Percentiles rank a stretch among this genome's conserved stretches.
phyloP scores from a whole-genome alignment of 2,113 vertebrate species.

The Zeus faber region DNA sequence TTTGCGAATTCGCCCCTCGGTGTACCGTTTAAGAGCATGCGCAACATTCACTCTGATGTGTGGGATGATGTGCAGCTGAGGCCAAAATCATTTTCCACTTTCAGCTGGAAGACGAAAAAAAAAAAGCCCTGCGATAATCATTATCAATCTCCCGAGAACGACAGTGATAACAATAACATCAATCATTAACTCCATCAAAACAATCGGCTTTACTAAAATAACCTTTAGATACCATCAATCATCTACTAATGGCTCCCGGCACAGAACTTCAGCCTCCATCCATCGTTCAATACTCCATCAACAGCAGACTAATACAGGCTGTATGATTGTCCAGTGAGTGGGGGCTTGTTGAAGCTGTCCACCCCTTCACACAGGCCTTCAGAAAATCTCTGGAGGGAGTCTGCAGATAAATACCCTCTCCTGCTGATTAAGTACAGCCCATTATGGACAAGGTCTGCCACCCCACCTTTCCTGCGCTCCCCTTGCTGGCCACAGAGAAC shows the following conservation, averaged over 20 bases:
- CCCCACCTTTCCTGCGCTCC: constrained; percentile 3
- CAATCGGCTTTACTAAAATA: constrained; percentile 54
- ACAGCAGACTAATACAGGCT: constrained; percentile 26
- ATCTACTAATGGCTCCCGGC: constrained; percentile 45
- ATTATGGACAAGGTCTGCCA: constrained; percentile 34
- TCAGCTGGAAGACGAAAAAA: constrained; percentile 19
- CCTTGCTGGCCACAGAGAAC: neutral
- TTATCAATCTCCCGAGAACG: constrained; percentile 33
- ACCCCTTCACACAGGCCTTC: constrained; percentile 35
- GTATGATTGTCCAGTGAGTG: constrained; percentile 38
- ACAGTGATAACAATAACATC: constrained; percentile 45
- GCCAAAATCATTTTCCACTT: constrained; percentile 37
- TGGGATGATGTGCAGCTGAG: constrained; percentile 26
- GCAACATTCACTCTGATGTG: constrained; percentile 3
- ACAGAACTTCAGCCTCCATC: constrained; percentile 28
- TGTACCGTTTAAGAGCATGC: constrained; percentile 16
- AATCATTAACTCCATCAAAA: constrained; percentile 52
- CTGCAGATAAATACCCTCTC: constrained; percentile 41
- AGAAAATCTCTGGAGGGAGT: constrained; percentile 24
- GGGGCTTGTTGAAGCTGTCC: constrained; percentile 46
- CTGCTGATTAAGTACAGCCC: constrained; percentile 56
- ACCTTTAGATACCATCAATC: constrained; percentile 52
- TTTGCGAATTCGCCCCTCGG: too few species aligned
- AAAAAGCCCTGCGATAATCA: constrained; percentile 26
- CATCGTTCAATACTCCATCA: constrained; percentile 36